Base-by-base conservation (phyloP, 2,888 invertebrate species). In the Pseudolycoriella hygida region DNA sequence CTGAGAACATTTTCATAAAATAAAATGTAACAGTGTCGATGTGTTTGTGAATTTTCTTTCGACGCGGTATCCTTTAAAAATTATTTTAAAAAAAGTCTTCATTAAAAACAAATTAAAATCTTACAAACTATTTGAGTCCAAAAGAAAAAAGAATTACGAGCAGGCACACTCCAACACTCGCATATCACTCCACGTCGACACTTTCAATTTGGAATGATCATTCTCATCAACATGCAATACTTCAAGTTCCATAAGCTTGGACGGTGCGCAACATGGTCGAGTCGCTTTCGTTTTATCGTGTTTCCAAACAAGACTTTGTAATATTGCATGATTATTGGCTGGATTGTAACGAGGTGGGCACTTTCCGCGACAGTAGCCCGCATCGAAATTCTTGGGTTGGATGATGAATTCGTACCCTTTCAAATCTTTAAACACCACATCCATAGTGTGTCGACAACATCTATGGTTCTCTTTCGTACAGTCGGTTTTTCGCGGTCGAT, bases 151-250 rank as follows among this genome's bases (percentile, higher is more conserved):
- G 5, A 25, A 25, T 63, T 70, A 80, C 53, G 77, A 75, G 61
- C 81, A 81, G 47, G 78, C 79, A 60, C 81, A 81, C 60, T 80
- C 78, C 45, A 75, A 60, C 39, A 80, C 79, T 54, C 71, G 69
- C 73, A 80, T 80, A 54, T 80, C 74, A 53, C 74, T 73, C 79
- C 79, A 79, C 45, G 71, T 73, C 44, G 77, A 74, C 39, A 79
- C 71, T 55, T 74, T 73, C 40, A 80, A 61, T 56, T 73, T 74
- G 31, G 68, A 69, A 19, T 67, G 66, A 52, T 77, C 70, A 49
- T 73, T 68, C 52, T 76, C 76, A 56, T 77, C 76, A 38, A 76
- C 70, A 55, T 78, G 73, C 30, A 80, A 61, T 47, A 81, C 72
- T 55, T 78, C 73, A 45, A 81, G 61, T 46, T 74, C 71, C 30